Percentiles rank a stretch among this genome's conserved stretches.
Evolutionary conservation across 2,113 vertebrate species (phyloP).

Genomic region (Sphyrna mokarran): DNA sequence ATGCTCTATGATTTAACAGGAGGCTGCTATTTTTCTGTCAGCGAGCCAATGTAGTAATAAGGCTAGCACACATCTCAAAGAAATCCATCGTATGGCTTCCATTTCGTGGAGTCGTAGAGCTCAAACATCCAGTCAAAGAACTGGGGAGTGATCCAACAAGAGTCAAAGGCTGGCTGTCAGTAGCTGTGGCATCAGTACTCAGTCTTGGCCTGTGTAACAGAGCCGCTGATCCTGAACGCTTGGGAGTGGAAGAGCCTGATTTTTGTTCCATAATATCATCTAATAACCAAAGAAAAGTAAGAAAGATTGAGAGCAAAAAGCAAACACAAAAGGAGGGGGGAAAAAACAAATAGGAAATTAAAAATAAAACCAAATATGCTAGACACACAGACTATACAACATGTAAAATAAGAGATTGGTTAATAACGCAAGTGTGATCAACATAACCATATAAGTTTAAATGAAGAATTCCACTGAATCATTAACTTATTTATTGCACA

Average conservation of each 20-base stretch:
- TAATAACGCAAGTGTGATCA: neutral
- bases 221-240: conserved; percentile 80
- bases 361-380: neutral
- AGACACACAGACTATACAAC: neutral
- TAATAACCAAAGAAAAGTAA: conserved; percentile 46
- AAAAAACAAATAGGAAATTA: conserved; percentile 6
- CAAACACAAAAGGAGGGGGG: neutral
- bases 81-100: conserved; percentile 99
- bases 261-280: conserved; percentile 84
- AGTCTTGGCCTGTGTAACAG: conserved; percentile 79
- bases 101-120: conserved; percentile 64
- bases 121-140: conserved; percentile 66
- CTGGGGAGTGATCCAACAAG: conserved; percentile 76
- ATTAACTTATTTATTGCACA: neutral
- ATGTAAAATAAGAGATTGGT: neutral
- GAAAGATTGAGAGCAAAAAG: neutral
- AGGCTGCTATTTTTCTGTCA: conserved; percentile 50
- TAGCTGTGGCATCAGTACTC: conserved; percentile 71
- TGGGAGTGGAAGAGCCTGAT: conserved; percentile 85
- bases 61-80: conserved; percentile 98
- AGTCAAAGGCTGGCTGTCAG: conserved; percentile 57
- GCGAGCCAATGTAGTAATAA: conserved; percentile 89
- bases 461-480: neutral
- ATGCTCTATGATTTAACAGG: neutral
- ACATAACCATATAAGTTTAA: neutral